A percentile compares a stretch with the other conserved stretches of the same genome.
These are phyloP conservation scores for Tinea pellionella DNA, from an alignment of 2,888 invertebrate genomes.

Conservation along the genomic window DNA sequence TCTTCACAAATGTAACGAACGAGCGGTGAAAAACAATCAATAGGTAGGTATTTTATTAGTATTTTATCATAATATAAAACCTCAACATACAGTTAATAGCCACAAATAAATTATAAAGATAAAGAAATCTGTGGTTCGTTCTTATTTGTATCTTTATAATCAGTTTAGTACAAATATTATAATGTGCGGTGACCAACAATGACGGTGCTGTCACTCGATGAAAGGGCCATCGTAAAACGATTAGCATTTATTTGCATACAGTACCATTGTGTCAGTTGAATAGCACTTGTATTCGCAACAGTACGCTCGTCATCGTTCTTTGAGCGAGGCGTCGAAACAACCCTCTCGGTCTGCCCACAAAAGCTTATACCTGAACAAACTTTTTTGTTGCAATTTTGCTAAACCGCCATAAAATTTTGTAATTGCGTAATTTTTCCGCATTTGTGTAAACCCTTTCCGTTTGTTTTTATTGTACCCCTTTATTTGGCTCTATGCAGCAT, in stretches of 20 bases:
- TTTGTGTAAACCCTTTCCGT: slow-evolving; percentile 66
- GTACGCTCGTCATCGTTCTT: slow-evolving; percentile 25
- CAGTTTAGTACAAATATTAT: slow-evolving; percentile 42
- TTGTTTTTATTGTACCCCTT: slow-evolving; percentile 61
- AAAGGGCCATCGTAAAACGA: slow-evolving; percentile 39
- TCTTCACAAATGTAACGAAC: slow-evolving; percentile 18
- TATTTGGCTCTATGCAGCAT: slow-evolving; percentile 33
- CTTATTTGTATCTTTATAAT: slow-evolving; percentile 23
- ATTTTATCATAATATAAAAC: not conserved
- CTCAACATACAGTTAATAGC: not conserved
- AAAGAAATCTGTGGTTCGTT: not conserved
- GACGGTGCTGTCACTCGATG: slow-evolving; percentile 32
- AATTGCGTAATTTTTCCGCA: slow-evolving; percentile 67
- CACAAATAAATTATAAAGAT: not conserved
- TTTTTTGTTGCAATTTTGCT: slow-evolving; percentile 37
- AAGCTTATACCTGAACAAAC: slow-evolving; percentile 54
- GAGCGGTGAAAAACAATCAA: not conserved
- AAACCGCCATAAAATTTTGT: slow-evolving; percentile 42
- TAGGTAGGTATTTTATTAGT: not conserved
- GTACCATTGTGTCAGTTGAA: slow-evolving; percentile 34
- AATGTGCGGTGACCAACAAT: slow-evolving; percentile 45
- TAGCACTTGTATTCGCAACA: slow-evolving; percentile 40
- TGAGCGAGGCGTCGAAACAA: slow-evolving; percentile 20
- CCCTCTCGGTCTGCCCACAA: slow-evolving; percentile 29
- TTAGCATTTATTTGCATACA: slow-evolving; percentile 60